Conservation (phyloP, 2,888 invertebrate species). For the Galeruca laticollis region DNA sequence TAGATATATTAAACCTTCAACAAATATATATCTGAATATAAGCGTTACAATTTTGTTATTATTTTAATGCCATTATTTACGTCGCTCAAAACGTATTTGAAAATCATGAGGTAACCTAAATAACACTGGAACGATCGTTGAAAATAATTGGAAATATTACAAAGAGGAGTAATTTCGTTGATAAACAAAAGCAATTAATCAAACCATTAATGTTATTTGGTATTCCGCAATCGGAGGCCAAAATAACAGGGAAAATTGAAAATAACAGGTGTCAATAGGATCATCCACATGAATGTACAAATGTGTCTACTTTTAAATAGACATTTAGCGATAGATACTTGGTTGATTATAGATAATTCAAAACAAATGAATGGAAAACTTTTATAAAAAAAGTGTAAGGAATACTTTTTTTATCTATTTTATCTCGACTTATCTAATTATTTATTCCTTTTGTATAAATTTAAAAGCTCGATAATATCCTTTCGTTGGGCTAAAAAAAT, state of each 20-base stretch:
- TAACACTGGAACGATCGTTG: slow-evolving; percentile 56
- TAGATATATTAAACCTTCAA: too few relatives aligned
- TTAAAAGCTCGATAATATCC: too few relatives aligned
- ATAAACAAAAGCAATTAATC: slow-evolving; percentile 67
- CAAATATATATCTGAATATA: neutral
- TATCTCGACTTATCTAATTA: too few relatives aligned
- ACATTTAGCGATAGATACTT: neutral
- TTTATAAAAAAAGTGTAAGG: too few relatives aligned
- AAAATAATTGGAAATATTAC: slow-evolving; percentile 63
- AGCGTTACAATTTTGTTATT: neutral
- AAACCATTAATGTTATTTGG: slow-evolving; percentile 65
- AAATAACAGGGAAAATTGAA: slow-evolving; percentile 65
- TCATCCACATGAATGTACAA: slow-evolving; percentile 45
- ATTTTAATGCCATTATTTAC: slow-evolving; percentile 47
- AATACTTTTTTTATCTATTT: too few relatives aligned
- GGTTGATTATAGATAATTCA: neutral
- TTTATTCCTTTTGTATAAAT: too few relatives aligned
- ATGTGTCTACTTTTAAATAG: slow-evolving; percentile 17
- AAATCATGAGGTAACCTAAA: slow-evolving; percentile 47
- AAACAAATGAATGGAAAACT: neutral
- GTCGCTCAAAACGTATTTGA: slow-evolving; percentile 40
- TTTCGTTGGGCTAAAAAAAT: too few relatives aligned
- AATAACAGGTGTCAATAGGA: slow-evolving; percentile 64
- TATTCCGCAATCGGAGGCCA: slow-evolving; percentile 62
- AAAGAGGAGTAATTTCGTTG: slow-evolving; percentile 63